phyloP scores from a whole-genome alignment of 53 echinoderm and acorn worm species.

The Holothuria leucospilota region DNA sequence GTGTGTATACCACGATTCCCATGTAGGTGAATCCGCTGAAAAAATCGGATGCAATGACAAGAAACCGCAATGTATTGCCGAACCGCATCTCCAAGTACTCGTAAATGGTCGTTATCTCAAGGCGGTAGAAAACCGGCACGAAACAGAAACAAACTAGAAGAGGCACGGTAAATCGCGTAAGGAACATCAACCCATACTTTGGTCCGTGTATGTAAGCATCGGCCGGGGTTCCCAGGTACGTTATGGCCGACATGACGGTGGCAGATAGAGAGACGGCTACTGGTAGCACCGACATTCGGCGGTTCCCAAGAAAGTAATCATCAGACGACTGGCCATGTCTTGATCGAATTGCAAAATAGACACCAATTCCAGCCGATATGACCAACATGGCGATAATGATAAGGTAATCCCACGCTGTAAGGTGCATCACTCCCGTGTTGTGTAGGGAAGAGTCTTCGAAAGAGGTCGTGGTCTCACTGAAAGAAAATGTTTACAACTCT shows the following conservation, averaged over 20 bases:
- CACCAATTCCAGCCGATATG: constrained; percentile 13
- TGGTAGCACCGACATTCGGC: constrained; percentile 10
- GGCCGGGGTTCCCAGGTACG: constrained; percentile 43
- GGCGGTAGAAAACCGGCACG: constrained; percentile 31
- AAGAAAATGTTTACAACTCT: too few species aligned
- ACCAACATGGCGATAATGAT: constrained; percentile 3
- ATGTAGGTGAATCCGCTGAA: constrained; percentile 41
- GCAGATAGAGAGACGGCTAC: constrained; percentile 27
- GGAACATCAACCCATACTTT: neutral
- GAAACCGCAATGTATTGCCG: constrained; percentile 27
- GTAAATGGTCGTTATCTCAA: constrained; percentile 29
- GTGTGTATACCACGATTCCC: constrained; percentile 39
- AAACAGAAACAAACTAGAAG: neutral
- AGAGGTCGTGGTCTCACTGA: too few species aligned
- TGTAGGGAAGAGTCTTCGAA: neutral
- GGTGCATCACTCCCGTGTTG: neutral
- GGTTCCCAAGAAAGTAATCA: constrained; percentile 27
- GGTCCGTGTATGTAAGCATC: constrained; percentile 44
- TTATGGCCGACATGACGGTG: constrained; percentile 22
- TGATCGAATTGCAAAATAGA: constrained; percentile 15
- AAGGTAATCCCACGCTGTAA: constrained; percentile 11
- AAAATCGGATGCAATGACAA: constrained; percentile 12
- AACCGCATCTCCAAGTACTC: constrained; percentile 40
- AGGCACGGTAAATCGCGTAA: neutral
- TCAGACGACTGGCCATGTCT: neutral